Conservation (phyloP, 2,113 vertebrate species). For the Mus spicilegus region DNA sequence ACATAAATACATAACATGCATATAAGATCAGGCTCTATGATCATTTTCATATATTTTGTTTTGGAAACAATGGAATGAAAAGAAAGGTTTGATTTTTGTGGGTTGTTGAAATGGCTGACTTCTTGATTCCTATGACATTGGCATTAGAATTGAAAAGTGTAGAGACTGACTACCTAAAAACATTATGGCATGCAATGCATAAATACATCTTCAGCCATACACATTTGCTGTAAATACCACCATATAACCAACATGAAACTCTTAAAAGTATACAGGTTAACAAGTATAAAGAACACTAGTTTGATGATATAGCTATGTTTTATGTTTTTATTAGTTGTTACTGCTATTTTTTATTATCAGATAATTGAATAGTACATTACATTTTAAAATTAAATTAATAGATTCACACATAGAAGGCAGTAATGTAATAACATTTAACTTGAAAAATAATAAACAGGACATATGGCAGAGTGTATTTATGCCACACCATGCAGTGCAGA, state of each 20-base stretch:
- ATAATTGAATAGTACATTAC: neutral
- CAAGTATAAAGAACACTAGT: neutral
- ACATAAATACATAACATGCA: neutral
- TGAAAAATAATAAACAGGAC: neutral
- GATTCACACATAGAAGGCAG: neutral
- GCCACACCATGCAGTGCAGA: neutral
- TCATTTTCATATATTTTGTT: no score
- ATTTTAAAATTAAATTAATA: neutral
- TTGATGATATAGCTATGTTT: neutral
- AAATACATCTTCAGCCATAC: neutral
- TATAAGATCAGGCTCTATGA: neutral
- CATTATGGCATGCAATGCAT: neutral
- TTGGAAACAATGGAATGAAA: neutral
- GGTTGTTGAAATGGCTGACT: neutral
- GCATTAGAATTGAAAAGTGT: fast-evolving
- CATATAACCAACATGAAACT: neutral
- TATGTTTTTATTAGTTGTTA: neutral
- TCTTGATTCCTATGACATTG: neutral
- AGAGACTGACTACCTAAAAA: neutral
- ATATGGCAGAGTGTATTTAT: neutral
- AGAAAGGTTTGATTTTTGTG: neutral
- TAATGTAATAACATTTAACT: neutral
- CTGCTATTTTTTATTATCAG: neutral
- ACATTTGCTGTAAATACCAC: neutral
- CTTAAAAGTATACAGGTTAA: neutral